Conservation (phyloP, 2,888 invertebrate genomes). For the Meloe dianella region DNA sequence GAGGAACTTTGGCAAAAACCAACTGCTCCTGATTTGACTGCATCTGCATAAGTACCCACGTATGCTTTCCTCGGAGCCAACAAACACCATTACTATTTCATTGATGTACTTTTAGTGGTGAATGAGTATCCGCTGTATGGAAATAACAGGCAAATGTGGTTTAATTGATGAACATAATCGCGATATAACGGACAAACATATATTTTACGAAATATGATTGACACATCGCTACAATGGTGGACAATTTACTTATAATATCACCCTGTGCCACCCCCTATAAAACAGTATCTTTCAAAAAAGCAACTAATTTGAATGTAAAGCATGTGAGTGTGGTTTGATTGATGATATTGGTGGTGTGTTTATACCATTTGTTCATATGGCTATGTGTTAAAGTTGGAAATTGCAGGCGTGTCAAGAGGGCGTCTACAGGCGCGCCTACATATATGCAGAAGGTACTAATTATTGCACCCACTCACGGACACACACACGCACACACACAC, state of each 20-base stretch:
- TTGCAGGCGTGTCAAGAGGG: constrained; percentile 31
- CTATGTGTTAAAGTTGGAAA: constrained; percentile 20
- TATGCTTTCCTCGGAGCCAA: too few relatives aligned
- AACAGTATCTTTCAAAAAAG: constrained; percentile 9
- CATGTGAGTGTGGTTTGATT: constrained; percentile 21
- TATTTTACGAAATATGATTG: too few relatives aligned
- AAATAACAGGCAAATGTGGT: too few relatives aligned
- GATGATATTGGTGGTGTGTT: constrained; percentile 23
- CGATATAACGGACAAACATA: too few relatives aligned
- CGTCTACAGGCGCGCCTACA: constrained; percentile 30
- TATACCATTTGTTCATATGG: neutral
- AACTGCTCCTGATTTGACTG: too few relatives aligned
- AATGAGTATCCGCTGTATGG: too few relatives aligned
- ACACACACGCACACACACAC: neutral
- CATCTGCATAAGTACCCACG: too few relatives aligned
- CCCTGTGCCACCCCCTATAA: neutral
- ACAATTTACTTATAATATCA: neutral
- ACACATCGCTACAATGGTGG: too few relatives aligned
- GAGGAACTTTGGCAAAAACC: too few relatives aligned
- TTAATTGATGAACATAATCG: too few relatives aligned
- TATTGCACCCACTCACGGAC: constrained; percentile 43
- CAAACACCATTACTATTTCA: too few relatives aligned
- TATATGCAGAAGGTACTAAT: constrained; percentile 38
- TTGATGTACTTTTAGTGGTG: too few relatives aligned
- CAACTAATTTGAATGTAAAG: constrained; percentile 30